These are phyloP conservation scores for Ophonus ardosiacus DNA, from an alignment of 2,888 invertebrate species.

Conservation along the genomic window DNA sequence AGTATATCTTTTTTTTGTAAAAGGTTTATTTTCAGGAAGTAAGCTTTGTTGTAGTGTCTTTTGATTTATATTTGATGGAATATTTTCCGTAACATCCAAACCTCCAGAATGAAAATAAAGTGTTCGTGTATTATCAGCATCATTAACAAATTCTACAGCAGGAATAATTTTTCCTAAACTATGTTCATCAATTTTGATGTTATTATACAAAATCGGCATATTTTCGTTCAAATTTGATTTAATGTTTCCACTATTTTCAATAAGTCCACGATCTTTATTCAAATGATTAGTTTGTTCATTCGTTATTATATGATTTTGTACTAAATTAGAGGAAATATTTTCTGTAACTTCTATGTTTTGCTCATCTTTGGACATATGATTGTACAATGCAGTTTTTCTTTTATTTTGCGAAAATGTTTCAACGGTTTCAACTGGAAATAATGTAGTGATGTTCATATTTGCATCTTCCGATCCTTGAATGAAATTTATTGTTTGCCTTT, in stretches of 20 bases:
- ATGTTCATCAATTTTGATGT: too few relatives aligned
- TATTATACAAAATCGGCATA: too few relatives aligned
- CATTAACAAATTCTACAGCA: too few relatives aligned
- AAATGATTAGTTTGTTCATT: conserved; percentile 23
- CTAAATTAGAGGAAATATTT: neutral
- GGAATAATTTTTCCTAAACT: too few relatives aligned
- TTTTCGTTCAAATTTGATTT: neutral
- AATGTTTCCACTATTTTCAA: neutral
- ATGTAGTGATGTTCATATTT: conserved; percentile 20
- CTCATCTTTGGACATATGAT: neutral
- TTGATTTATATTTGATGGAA: neutral
- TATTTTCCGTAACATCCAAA: conserved; percentile 31
- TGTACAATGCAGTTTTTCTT: neutral
- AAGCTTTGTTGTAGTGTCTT: neutral
- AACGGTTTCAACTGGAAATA: neutral
- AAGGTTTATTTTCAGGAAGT: neutral
- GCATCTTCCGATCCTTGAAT: conserved; percentile 2
- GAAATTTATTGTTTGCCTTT: conserved; percentile 28
- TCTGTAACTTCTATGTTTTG: neutral
- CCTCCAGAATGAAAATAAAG: neutral
- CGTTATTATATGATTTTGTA: neutral
- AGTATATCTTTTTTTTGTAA: neutral
- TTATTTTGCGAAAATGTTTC: neutral
- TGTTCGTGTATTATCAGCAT: neutral
- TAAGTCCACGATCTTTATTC: neutral